Evolutionary conservation across 2,113 vertebrate genomes (phyloP), one percentile per base, ranked within the genome.

Genomic region (Centropus bengalensis): DNA sequence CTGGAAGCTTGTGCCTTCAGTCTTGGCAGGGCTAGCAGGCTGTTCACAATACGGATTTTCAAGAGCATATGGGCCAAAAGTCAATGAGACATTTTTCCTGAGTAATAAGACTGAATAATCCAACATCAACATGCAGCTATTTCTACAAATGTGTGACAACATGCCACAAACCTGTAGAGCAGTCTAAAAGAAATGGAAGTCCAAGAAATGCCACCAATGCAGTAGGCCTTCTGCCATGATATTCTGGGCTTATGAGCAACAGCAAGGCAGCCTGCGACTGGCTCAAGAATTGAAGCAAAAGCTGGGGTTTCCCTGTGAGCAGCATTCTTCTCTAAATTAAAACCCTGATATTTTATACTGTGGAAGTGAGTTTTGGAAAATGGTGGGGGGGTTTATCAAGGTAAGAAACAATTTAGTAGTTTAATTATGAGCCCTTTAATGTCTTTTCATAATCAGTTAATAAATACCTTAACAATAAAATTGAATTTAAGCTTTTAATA

Each of bases 361-460:
- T 96, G 78, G 83, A 96, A 95, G 85, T 76, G 91, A 71, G 44
- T 75, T 45, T 89, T 66, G 81, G 87, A 95, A 96, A 94, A 93
- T 21, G 59, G 33, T 80, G 88, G 36, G 36, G 36, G 90, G 94
- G 96, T 96, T 96, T 60, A 14, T 96, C 95, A 96, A 97, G 92
- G 95, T 95, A 96, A 97, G 84, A 89, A 96, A 83, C 96, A 96
- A 97, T 97, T 93, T 97, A 95, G 96, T 86, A 96, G 96, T 97
- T 97, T 98, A 98, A 98, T 98, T 98, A 98, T 94, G 97, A 97
- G 97, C 87, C 93, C 97, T 97, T 98, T 97, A 98, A 98, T 98
- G 97, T 98, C 97, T 98, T 98, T 98, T 98, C 98, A 98, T 98
- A 98, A 98, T 98, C 98, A 98, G 97, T 98, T 98, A 98, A 98